Conservation (phyloP, 2,113 vertebrate species). For the Hippolais icterina region DNA sequence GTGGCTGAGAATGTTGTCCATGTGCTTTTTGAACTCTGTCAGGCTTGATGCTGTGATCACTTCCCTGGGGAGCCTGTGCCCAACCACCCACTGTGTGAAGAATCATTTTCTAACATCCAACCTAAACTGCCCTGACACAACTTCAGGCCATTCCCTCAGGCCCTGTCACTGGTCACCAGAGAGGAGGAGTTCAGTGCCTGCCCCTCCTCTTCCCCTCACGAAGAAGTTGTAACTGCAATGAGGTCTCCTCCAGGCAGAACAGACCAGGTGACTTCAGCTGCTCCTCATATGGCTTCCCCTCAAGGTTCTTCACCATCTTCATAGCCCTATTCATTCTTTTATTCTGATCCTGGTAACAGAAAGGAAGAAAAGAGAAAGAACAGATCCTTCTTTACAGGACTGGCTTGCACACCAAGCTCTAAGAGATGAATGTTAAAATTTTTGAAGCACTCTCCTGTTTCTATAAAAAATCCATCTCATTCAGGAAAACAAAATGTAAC, state of each 20-base stretch:
- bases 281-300: background rate
- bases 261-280: background rate
- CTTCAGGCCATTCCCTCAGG: background rate
- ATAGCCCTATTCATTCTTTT: background rate
- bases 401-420: background rate
- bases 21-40: background rate
- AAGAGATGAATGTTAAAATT: background rate
- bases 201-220: accelerated
- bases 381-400: background rate
- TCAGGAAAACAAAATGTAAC: background rate
- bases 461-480: background rate
- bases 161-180: background rate
- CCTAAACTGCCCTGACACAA: background rate
- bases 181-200: background rate
- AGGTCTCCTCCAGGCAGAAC: background rate
- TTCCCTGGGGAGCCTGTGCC: background rate
- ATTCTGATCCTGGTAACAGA: background rate
- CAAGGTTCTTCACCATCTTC: background rate
- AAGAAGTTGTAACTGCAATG: background rate
- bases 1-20: background rate
- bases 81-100: accelerated
- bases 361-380: background rate
- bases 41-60: background rate
- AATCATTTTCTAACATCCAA: background rate
- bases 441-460: background rate